A percentile compares a stretch with the other conserved stretches of the same genome.
These are phyloP conservation scores for Meriones unguiculatus DNA, from an alignment of 2,113 vertebrate genomes.

Conservation along the genomic window DNA sequence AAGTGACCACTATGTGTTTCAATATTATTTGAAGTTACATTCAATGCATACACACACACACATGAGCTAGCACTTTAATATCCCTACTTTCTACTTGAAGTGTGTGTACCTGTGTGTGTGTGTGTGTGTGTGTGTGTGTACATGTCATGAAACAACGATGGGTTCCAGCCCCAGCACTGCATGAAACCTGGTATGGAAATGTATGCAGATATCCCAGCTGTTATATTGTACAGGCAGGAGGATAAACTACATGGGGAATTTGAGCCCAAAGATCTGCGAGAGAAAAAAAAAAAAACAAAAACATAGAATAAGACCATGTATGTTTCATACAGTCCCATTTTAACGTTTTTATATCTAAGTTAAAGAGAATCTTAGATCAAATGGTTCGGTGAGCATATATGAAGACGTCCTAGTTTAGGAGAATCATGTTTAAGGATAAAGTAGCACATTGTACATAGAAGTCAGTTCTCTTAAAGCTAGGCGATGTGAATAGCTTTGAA, in stretches of 20 bases:
- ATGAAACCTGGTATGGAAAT: neutral
- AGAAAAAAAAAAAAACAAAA: neutral
- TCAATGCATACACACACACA: neutral
- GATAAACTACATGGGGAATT: neutral
- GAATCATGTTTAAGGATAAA: neutral
- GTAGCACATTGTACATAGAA: neutral
- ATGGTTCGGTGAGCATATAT: neutral
- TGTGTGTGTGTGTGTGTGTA: neutral
- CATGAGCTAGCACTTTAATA: neutral
- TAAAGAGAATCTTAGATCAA: neutral
- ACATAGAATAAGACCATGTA: too few species aligned
- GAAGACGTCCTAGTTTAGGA: neutral
- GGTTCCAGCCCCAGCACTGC: neutral
- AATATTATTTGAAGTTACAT: neutral
- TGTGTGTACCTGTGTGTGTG: neutral
- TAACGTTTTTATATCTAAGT: neutral
- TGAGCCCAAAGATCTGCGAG: neutral
- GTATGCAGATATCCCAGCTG: neutral
- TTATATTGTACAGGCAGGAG: neutral
- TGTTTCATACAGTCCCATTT: neutral
- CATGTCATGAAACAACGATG: neutral
- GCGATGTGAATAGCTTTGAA: neutral
- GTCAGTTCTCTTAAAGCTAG: neutral
- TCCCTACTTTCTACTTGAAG: neutral
- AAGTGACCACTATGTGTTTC: neutral